Evolutionary conservation across 2,888 invertebrate genomes (phyloP).

Genomic region (Drosophila birchii): DNA sequence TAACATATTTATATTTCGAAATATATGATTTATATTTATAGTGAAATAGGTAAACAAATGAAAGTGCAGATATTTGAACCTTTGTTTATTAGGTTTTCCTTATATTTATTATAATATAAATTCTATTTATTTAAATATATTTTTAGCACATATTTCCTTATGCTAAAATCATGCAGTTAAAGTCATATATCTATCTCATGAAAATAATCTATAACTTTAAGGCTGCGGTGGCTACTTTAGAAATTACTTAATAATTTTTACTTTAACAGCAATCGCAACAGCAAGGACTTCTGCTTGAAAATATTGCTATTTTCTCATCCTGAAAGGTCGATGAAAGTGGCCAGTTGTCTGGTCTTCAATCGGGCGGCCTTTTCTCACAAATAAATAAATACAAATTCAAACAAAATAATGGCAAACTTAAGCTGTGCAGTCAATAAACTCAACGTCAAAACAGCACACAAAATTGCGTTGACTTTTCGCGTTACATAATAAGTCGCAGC

Average conservation of each 20-base stretch:
- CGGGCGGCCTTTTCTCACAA: conserved; percentile 10
- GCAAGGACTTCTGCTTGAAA: neutral
- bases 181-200: neutral
- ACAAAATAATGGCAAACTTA: conserved; percentile 17
- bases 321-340: conserved; percentile 36
- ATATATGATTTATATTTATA: too few species aligned
- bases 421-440: conserved; percentile 58
- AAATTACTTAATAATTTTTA: too few species aligned
- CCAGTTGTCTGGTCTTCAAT: conserved; percentile 36
- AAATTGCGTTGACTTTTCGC: conserved; percentile 56
- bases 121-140: too few species aligned
- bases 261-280: neutral
- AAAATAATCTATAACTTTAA: neutral
- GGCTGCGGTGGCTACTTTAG: too few species aligned
- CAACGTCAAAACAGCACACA: conserved; percentile 14
- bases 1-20: too few species aligned
- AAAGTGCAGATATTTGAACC: too few species aligned
- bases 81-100: too few species aligned
- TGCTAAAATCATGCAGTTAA: neutral
- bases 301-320: neutral
- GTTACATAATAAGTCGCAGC: conserved; percentile 65
- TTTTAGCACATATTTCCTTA: neutral
- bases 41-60: too few species aligned
- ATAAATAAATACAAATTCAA: conserved; percentile 3
- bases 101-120: too few species aligned